These are phyloP conservation scores for Habropoda laboriosa DNA, from an alignment of 1,140 invertebrate species.

Conservation along the genomic window DNA sequence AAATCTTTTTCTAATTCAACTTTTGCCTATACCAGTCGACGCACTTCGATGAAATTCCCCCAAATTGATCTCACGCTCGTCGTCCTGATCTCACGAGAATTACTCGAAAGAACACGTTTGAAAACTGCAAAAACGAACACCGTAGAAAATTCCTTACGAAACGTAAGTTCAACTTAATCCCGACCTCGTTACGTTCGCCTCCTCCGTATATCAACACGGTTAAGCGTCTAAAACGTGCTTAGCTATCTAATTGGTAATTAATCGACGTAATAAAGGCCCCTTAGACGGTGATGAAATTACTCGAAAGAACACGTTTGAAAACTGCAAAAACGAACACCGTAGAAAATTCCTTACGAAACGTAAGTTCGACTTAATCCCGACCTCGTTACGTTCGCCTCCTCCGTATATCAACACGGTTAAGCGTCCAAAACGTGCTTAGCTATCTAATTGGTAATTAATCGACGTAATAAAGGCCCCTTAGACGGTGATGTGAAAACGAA, in stretches of 20 bases:
- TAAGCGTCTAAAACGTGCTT: background rate
- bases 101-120: no score
- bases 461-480: conserved; percentile 22
- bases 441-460: conserved; percentile 48
- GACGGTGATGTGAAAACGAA: conserved; percentile 32
- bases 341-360: conserved; percentile 6
- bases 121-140: background rate
- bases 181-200: conserved; percentile 35
- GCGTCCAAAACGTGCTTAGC: background rate
- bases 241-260: conserved; percentile 42
- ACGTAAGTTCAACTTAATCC: background rate
- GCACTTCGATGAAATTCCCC: no score
- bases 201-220: conserved; percentile 9
- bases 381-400: conserved; percentile 27
- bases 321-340: background rate
- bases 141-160: conserved; percentile 19
- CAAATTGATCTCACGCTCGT: no score
- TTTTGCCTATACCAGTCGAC: no score
- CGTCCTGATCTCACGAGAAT: no score
- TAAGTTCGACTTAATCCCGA: background rate
- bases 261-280: conserved; percentile 31
- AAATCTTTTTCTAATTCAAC: no score
- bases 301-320: no score
- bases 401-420: conserved; percentile 19
- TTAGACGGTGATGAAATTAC: conserved; percentile 12